These are phyloP conservation scores for Timema cristinae DNA, from an alignment of 2,888 invertebrate species.

Conservation along the genomic window DNA sequence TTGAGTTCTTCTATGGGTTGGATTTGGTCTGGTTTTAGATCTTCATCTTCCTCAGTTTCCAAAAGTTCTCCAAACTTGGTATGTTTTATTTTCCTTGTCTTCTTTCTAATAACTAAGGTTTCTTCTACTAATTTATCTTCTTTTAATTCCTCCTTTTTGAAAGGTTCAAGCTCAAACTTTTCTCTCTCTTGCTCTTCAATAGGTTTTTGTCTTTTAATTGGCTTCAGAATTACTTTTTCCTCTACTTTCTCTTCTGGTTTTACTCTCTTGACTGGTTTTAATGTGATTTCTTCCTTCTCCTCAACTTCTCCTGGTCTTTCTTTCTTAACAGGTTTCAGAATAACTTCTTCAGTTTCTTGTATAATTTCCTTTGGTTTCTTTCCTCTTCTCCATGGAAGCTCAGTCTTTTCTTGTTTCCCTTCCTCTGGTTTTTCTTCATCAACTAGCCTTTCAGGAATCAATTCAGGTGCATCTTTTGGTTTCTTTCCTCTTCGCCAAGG, in stretches of 20 bases:
- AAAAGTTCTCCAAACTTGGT: background rate
- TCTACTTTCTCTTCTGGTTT: constrained; percentile 10
- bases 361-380: constrained; percentile 18
- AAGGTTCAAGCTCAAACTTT: constrained; percentile 20
- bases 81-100: background rate
- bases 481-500: constrained; percentile 26
- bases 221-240: constrained; percentile 15
- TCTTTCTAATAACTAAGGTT: no score
- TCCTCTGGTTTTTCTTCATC: constrained; percentile 29
- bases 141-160: constrained; percentile 24
- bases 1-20: constrained; percentile 17
- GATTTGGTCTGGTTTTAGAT: constrained; percentile 4
- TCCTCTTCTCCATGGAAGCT: background rate
- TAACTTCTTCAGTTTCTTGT: constrained; percentile 34
- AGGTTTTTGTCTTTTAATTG: constrained; percentile 30
- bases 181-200: constrained; percentile 22
- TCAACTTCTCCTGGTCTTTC: constrained; percentile 38
- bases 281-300: constrained; percentile 30
- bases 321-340: constrained; percentile 32
- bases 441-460: constrained; percentile 4
- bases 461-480: constrained; percentile 11
- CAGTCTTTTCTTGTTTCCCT: constrained; percentile 26
- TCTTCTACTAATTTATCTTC: no score
- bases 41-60: no score
- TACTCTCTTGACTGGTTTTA: constrained; percentile 32